These are phyloP conservation scores for Mercenaria mercenaria DNA, from an alignment of 1,140 invertebrate genomes.

Conservation along the genomic window DNA sequence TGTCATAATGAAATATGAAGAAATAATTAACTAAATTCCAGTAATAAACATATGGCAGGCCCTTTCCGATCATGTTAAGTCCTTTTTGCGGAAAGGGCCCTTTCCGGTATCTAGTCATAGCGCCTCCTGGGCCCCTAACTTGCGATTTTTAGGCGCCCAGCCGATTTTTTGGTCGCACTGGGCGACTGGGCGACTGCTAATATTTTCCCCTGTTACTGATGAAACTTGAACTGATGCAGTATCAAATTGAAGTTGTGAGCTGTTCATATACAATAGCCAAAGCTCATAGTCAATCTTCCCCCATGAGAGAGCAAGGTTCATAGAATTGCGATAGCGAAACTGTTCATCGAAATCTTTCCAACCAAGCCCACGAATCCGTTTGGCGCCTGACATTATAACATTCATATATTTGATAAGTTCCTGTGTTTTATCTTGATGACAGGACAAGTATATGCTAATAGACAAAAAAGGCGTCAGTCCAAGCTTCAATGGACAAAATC, in stretches of 20 bases:
- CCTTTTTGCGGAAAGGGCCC: too few species aligned
- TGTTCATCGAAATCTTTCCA: neutral
- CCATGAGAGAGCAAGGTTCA: neutral
- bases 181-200: too few species aligned
- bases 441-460: neutral
- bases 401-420: neutral
- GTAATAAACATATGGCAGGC: too few species aligned
- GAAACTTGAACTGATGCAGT: neutral
- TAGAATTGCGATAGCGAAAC: neutral
- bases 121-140: too few species aligned
- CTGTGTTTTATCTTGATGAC: neutral
- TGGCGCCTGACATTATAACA: neutral
- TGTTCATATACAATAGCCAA: too few species aligned
- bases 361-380: neutral
- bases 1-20: too few species aligned
- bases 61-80: too few species aligned
- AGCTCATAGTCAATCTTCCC: neutral
- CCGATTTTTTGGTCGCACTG: too few species aligned
- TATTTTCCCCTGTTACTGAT: too few species aligned
- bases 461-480: neutral
- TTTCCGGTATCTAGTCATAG: too few species aligned
- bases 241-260: neutral
- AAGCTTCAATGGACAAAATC: neutral
- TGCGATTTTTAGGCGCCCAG: too few species aligned
- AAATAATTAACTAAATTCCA: too few species aligned